Base-by-base conservation (phyloP, 2,113 vertebrate species). In the Rhineura floridana region DNA sequence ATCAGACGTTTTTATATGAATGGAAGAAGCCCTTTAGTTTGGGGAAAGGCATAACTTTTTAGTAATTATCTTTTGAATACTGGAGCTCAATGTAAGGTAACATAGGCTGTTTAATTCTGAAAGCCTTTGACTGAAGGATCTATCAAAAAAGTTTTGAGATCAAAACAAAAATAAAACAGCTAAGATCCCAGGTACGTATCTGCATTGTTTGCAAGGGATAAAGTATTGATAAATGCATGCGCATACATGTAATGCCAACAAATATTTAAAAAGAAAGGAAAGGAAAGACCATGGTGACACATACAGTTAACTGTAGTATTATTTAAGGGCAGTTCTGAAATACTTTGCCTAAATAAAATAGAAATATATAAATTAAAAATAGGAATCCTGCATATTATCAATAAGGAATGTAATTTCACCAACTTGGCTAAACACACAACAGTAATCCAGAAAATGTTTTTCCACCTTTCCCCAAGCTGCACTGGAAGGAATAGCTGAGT, bases 151-250 rank as follows among this genome's bases (percentile, higher is more conserved):
- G n/a, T 83, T 28, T 33, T 88, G 87, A 76, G 21, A 85, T 59
- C 36, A 85, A 23, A 36, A 62, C 0, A 39, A 94, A 87, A 36
- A 94, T 87, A 89, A 92, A 96, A 95, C 93, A 93, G 92, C 92
- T 96, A 96, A 96, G 94, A 96, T 95, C 94, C 93, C 90, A 93
- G 94, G 95, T 94, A 95, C 93, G 93, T 94, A 93, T 88, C 82
- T 90, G 48, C 48, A 94, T 93, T 63, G 23, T 90, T 63, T 89
- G 39, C 39, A 93, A 94, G 91, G 85, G 81, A 93, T 65, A 91
- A 50, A 87, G 76, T 70, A 91, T 69, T 88, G 79, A 91, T 91
- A 93, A 88, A 94, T 25, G 0, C 89, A 81, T 36, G 86, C 90
- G 88, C 93, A 93, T 80, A 48, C 10, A 94, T 92, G 90, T 69